phyloP scores from a whole-genome alignment of 1,140 invertebrate genomes.

The Whitmania pigra region DNA sequence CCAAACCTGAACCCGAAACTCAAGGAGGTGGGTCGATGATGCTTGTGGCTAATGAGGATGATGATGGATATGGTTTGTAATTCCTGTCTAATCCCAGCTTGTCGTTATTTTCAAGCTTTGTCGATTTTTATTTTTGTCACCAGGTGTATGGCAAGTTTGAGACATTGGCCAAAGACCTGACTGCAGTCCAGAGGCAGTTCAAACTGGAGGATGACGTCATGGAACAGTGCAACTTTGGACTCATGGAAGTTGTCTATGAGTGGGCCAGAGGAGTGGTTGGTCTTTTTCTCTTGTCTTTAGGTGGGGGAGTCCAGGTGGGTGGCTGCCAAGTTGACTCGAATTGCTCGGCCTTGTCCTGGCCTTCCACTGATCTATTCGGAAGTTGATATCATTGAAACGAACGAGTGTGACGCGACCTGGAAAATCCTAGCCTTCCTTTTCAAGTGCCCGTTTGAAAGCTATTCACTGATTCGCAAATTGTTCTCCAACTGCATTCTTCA shows the following conservation, averaged over 20 bases:
- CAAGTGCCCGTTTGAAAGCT: too few relatives aligned
- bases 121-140: constrained; percentile 18
- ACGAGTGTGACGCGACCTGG: too few relatives aligned
- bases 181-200: constrained; percentile 46
- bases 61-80: too few relatives aligned
- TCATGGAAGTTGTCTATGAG: constrained; percentile 84
- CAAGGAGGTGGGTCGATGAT: constrained; percentile 27
- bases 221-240: constrained; percentile 70
- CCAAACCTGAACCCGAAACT: constrained; percentile 35
- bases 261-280: constrained; percentile 73
- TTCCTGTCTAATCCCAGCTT: too few relatives aligned
- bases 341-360: too few relatives aligned
- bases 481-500: too few relatives aligned
- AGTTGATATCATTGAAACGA: too few relatives aligned
- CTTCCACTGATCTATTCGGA: too few relatives aligned
- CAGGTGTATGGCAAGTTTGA: constrained; percentile 49
- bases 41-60: too few relatives aligned
- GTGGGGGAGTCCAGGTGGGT: neutral
- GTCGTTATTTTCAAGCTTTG: too few relatives aligned
- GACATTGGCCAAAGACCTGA: constrained; percentile 47
- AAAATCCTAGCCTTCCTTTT: too few relatives aligned
- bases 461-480: too few relatives aligned
- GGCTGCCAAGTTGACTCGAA: neutral
- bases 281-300: constrained; percentile 16
- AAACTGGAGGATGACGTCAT: constrained; percentile 47